Conservation (phyloP, 2,797 vertebrate species). For the Chiloscyllium punctatum region DNA sequence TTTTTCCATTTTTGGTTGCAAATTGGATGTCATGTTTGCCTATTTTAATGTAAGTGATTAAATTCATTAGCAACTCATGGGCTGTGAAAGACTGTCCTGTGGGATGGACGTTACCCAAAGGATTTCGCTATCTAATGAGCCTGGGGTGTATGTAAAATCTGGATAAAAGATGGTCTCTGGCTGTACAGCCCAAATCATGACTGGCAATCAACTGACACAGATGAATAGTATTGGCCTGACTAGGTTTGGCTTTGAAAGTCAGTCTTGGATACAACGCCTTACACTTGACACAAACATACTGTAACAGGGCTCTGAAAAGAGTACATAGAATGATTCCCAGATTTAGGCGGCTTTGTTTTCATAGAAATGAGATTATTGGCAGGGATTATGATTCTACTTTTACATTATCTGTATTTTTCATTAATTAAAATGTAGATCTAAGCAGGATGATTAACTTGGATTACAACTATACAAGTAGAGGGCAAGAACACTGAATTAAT, state of each 20-base stretch:
- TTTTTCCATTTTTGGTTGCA: background rate
- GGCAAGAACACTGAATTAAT: background rate
- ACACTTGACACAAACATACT: background rate
- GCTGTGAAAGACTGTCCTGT: background rate
- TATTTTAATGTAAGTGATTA: background rate
- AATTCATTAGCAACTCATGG: background rate
- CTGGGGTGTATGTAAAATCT: no score
- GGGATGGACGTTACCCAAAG: no score
- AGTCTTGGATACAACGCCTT: background rate
- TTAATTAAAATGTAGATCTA: background rate
- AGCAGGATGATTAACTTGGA: background rate
- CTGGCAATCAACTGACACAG: no score
- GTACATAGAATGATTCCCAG: background rate
- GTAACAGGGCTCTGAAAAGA: background rate
- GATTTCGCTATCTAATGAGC: no score
- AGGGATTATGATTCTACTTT: background rate
- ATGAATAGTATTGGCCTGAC: no score
- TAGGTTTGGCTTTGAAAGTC: background rate
- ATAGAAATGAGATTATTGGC: background rate
- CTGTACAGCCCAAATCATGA: no score
- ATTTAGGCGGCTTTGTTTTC: background rate
- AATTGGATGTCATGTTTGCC: background rate
- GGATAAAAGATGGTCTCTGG: no score
- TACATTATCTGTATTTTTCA: background rate
- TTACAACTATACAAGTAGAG: background rate